Base-by-base conservation (phyloP, 1,140 invertebrate genomes). In the Artemia franciscana region DNA sequence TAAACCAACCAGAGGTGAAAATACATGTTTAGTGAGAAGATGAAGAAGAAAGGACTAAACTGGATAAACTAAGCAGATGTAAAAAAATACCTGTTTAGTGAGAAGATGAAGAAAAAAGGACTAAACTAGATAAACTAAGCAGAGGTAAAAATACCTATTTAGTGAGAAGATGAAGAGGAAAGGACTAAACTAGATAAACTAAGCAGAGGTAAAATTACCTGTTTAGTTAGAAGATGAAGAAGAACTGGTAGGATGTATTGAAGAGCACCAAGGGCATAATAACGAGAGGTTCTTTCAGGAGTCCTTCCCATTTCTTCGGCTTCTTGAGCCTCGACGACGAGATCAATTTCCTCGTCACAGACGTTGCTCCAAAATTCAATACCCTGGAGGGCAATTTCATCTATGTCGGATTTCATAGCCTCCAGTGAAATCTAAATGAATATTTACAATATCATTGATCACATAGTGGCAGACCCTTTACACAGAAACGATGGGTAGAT, bases 281-380 rank as follows among this genome's bases (percentile, higher is more conserved):
- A 78, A 63, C 62, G 65, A 56, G 62, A 66, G 2, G 60, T 64
- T 15, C 88, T 81, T 24, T 83, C 79, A 24, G 94, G 93, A n/a
- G 90, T 85, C 64, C 86, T 78, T 56, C 93, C 93, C 73, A 84
- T 81, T 74, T 98, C 93, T 26, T 78, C 77, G 26, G 93, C 93
- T 77, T 98, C 95, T 51, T 84, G 84, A 66, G 88, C 86, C 74
- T 98, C 93, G 71, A 96, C 91, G 4, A 87, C 83, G 65, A 99
- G 76, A 75, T 97, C 93, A 25, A 97, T 89, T 78, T 99, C 96
- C 76, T 98, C 95, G 76, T 99, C 96, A 70, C 94, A 95, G 0
- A 98, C 94, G 71, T 95, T 98, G 0, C 94, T 98, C 96, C 96
- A 99, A 76, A 99, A 99, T 74, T 99, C 96, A 74, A 99, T 98